Evolutionary conservation across 2,888 invertebrate species (phyloP), one percentile per base, ranked within the genome.

Genomic region (Diarsia rubi): DNA sequence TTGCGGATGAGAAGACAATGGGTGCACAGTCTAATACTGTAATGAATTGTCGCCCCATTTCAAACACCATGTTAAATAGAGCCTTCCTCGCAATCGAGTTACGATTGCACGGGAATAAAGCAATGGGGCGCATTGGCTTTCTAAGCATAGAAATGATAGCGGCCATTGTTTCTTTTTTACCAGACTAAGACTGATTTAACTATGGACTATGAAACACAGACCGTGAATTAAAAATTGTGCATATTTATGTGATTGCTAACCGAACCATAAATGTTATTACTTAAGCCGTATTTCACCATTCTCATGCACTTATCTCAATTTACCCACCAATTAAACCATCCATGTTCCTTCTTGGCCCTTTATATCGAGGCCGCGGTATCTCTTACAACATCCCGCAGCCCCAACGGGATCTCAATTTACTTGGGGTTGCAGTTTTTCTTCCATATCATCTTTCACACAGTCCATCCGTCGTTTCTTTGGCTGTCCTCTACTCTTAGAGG

Each of bases 11-110:
- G 47, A 59, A 79, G 62, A 65, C 68, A 73, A 73, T 49, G 44
- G 42, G 14, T 44, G 57, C 24, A 49, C 52, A 70, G n/a, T 67
- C 19, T 69, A 82, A 79, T 74, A 45, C 42, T 27, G 47, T 79
- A 83, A 73, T 74, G 44, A 83, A 67, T 75, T 81, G 42, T 68
- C 60, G 57, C 57, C 27, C 49, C 19, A 31, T 69, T 67, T 14
- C 63, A 47, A 80, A 75, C 62, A 63, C 47, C 31, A 57, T 54
- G 24, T 45, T 60, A 69, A 81, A 68, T 70, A 70, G 44, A 57
- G 49, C 31, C 65, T 44, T 74, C 64, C 68, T 42, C 27, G 21
- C 69, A 79, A 69, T 54, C 37, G 19, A 64, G 52, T 27, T 62
- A 69, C 74, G 65, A 65, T 70, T 83, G 64, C 31, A 66, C 3